Evolutionary conservation across 2,888 invertebrate genomes (phyloP).

Genomic region (Orthosia incerta): DNA sequence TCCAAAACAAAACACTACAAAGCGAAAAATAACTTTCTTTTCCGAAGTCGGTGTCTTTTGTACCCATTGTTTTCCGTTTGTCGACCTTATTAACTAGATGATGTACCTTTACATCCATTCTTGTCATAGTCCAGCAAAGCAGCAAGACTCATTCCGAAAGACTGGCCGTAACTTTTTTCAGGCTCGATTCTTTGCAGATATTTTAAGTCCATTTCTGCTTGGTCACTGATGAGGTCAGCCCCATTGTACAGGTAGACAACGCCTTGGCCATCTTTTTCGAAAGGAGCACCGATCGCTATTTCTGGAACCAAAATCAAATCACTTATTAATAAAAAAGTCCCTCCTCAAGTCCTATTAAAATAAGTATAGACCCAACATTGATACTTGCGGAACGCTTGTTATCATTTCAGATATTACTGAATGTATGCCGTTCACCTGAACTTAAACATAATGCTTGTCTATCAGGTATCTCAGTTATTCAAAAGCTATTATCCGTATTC

Average conservation of each 20-base stretch:
- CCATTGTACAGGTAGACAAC: conserved; percentile 51
- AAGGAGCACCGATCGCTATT: conserved; percentile 51
- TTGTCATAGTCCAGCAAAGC: conserved; percentile 39
- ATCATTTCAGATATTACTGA: not conserved
- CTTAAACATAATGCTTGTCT: not conserved
- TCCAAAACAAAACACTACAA: too few relatives aligned
- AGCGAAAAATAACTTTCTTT: too few relatives aligned
- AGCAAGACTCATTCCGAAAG: conserved; percentile 50
- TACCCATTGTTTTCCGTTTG: too few relatives aligned
- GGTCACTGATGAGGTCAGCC: conserved; percentile 22
- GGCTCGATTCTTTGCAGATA: conserved; percentile 37
- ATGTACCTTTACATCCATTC: conserved; percentile 48
- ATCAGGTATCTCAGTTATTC: not conserved
- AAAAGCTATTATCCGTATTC: not conserved
- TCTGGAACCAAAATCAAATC: conserved; percentile 18
- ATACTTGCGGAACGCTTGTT: not conserved
- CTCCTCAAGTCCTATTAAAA: not conserved
- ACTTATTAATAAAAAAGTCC: not conserved
- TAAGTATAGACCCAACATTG: not conserved
- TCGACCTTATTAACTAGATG: not conserved
- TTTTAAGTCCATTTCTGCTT: conserved; percentile 12
- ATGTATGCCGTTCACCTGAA: not conserved
- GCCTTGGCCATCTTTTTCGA: conserved; percentile 33
- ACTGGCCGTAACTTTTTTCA: not conserved
- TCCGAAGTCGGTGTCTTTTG: too few relatives aligned